Evolutionary conservation across 1,140 invertebrate genomes (phyloP).

Genomic region (Drosophila sechellia): DNA sequence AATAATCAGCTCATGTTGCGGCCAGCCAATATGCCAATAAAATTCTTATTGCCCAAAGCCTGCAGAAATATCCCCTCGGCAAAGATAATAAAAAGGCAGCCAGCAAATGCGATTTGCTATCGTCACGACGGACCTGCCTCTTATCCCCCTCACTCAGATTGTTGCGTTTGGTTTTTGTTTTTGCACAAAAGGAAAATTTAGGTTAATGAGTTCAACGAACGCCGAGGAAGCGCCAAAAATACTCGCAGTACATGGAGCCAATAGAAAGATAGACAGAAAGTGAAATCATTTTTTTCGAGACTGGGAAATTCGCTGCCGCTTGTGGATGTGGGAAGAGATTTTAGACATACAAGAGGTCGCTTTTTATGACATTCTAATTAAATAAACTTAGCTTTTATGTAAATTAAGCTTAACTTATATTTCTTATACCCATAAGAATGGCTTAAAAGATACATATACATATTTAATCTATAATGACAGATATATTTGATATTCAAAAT

Average conservation of each 20-base stretch:
- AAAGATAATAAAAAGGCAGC: conserved; percentile 23
- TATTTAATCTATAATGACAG: no score
- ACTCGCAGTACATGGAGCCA: conserved; percentile 30
- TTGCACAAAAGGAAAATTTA: conserved; percentile 66
- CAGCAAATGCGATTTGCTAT: conserved; percentile 22
- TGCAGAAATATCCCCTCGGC: conserved; percentile 11
- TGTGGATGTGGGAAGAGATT: not conserved
- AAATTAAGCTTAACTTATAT: no score
- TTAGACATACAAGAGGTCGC: no score
- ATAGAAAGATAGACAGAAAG: conserved; percentile 65
- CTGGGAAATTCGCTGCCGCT: not conserved
- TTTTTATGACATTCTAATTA: not conserved
- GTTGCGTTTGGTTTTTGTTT: conserved; percentile 45
- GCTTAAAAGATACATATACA: no score
- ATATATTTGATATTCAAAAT: no score
- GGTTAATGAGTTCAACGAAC: conserved; percentile 80
- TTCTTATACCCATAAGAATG: no score
- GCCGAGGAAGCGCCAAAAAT: conserved; percentile 63
- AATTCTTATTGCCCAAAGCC: conserved; percentile 5
- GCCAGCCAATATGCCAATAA: conserved; percentile 14
- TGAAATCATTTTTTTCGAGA: conserved; percentile 44
- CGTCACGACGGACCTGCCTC: conserved; percentile 3
- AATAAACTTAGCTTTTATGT: not conserved
- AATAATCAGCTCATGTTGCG: conserved; percentile 16
- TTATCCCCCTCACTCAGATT: conserved; percentile 5